Evolutionary conservation across 2,113 vertebrate species (phyloP).

Genomic region (Piprites chloris): DNA sequence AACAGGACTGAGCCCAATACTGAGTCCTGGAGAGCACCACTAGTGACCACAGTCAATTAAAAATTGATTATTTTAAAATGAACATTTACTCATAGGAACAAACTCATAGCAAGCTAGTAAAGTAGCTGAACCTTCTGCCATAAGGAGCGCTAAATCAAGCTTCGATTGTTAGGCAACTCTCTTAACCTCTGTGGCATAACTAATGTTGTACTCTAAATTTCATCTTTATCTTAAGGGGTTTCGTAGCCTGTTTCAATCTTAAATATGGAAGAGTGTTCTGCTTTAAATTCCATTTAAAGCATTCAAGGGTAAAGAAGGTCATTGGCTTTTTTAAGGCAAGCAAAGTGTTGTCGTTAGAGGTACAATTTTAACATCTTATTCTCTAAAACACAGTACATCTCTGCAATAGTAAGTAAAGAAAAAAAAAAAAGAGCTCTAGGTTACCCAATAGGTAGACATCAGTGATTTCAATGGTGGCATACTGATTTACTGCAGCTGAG

Average conservation of each 20-base stretch:
- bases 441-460: background rate
- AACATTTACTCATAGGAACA: background rate
- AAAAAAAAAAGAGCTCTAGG: background rate
- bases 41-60: background rate
- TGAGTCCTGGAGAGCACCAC: background rate
- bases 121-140: background rate
- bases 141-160: background rate
- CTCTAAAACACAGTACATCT: background rate
- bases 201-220: background rate
- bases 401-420: background rate
- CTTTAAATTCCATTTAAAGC: background rate
- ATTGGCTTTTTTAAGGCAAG: background rate
- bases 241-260: background rate
- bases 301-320: background rate
- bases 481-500: background rate
- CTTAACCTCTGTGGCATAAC: slow-evolving; percentile 1
- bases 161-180: background rate
- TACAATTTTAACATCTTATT: background rate
- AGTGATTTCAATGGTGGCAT: background rate
- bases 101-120: background rate
- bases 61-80: background rate
- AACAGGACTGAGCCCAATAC: background rate
- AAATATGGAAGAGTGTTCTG: slow-evolving; percentile 1
- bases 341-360: background rate
- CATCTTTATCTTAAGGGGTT: slow-evolving; percentile 45